Percentiles rank a stretch among this genome's conserved stretches.
Evolutionary conservation across 2,888 invertebrate species (phyloP).

Genomic region (Ceriagrion tenellum): DNA sequence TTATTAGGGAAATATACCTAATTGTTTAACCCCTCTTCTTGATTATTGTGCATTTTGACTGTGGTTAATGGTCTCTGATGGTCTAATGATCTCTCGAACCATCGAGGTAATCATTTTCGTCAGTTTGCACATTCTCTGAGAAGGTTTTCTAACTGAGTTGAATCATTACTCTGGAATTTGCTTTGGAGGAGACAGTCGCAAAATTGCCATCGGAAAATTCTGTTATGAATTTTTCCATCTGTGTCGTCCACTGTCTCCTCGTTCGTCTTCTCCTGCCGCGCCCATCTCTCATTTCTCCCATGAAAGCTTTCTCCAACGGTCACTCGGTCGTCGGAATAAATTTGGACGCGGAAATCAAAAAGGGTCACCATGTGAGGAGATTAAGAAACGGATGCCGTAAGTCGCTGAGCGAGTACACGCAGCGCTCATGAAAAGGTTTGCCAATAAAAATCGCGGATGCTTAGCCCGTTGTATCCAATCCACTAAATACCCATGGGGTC

Average conservation of each 20-base stretch:
- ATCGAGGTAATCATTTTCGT: too few species aligned
- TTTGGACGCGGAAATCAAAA: conserved; percentile 38
- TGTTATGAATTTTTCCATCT: neutral
- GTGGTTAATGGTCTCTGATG: too few species aligned
- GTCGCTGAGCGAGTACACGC: neutral
- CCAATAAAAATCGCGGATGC: neutral
- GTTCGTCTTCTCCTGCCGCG: neutral
- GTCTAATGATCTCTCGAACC: too few species aligned
- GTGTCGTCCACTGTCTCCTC: neutral
- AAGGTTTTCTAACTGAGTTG: too few species aligned
- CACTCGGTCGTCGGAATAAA: conserved; percentile 59
- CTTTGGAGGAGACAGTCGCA: too few species aligned
- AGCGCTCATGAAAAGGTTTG: neutral
- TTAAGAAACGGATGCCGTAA: conserved; percentile 38
- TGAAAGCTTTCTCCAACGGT: neutral
- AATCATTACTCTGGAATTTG: too few species aligned
- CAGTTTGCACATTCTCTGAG: too few species aligned
- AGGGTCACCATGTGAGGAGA: neutral
- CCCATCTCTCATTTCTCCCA: neutral
- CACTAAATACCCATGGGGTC: neutral
- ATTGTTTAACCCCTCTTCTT: too few species aligned
- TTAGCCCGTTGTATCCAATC: neutral
- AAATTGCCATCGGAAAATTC: too few species aligned
- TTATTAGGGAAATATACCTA: too few species aligned
- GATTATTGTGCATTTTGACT: too few species aligned